Evolutionary conservation across 1,140 invertebrate species (phyloP).

Genomic region (Meloidogyne floridensis): DNA sequence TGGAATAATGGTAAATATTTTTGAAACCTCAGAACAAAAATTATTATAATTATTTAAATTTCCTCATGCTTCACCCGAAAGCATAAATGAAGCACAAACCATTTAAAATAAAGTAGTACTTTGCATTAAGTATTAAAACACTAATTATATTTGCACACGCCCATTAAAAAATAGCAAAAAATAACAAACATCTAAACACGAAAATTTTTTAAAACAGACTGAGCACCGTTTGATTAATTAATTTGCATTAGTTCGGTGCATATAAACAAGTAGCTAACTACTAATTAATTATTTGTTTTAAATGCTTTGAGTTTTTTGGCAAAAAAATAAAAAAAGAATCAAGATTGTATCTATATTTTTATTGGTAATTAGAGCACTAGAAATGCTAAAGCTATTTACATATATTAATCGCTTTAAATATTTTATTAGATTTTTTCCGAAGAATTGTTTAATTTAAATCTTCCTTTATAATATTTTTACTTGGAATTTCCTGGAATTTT

Average conservation of each 20-base stretch:
- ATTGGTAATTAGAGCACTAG: not conserved
- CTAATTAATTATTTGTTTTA: not conserved
- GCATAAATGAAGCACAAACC: conserved; percentile 1
- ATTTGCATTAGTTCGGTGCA: not conserved
- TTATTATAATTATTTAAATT: not conserved
- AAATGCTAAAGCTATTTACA: not conserved
- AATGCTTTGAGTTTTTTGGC: not conserved
- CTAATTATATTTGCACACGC: not conserved
- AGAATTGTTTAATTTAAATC: no score
- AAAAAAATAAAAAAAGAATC: not conserved
- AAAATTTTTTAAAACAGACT: not conserved
- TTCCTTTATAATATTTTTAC: no score
- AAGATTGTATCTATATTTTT: not conserved
- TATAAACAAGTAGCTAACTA: not conserved
- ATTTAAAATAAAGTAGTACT: not conserved
- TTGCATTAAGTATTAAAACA: not conserved
- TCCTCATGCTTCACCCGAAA: not conserved
- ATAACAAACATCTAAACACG: conserved; percentile 2
- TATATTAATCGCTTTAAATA: no score
- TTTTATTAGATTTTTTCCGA: no score
- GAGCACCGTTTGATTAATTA: not conserved
- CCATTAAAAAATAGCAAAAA: not conserved
- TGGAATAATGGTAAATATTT: no score
- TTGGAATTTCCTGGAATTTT: no score
- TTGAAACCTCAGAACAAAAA: no score